These are phyloP conservation scores for Scaptomyza polygonia DNA, from an alignment of 2,888 invertebrate species.

Conservation along the genomic window DNA sequence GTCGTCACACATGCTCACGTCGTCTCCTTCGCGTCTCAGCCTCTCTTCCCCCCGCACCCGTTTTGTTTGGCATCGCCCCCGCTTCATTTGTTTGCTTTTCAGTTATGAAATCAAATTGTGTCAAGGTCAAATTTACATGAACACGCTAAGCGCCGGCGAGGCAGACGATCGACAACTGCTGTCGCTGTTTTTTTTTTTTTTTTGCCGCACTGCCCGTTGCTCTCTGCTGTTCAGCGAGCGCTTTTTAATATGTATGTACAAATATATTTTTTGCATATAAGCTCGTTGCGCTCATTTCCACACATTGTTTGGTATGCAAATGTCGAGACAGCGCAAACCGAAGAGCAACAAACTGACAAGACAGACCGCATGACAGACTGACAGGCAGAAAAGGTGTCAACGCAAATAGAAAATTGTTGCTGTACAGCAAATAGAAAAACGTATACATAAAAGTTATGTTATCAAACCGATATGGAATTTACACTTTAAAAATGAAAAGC, in stretches of 20 bases:
- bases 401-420: conserved; percentile 68
- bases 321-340: conserved; percentile 33
- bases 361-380: conserved; percentile 15
- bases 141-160: conserved; percentile 72
- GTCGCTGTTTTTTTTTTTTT: neutral
- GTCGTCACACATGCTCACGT: conserved; percentile 49
- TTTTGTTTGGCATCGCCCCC: conserved; percentile 49
- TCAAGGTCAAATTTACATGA: conserved; percentile 83
- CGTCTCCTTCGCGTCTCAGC: conserved; percentile 1
- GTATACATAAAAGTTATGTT: neutral
- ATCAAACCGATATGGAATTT: neutral
- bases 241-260: conserved; percentile 11
- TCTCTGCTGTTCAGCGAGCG: conserved; percentile 45
- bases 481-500: conserved; percentile 3
- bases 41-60: conserved; percentile 13
- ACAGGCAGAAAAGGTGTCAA: conserved; percentile 54
- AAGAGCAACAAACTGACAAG: conserved; percentile 44
- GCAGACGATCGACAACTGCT: conserved; percentile 22
- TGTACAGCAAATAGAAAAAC: conserved; percentile 25
- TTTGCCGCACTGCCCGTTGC: conserved; percentile 1
- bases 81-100: conserved; percentile 72
- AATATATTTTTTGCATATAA: conserved; percentile 47
- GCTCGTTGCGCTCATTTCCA: conserved; percentile 40
- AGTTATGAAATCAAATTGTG: conserved; percentile 80
- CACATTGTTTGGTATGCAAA: conserved; percentile 40